These are phyloP conservation scores for Epistrophella euchroma DNA, from an alignment of 2,888 invertebrate species.

Conservation along the genomic window DNA sequence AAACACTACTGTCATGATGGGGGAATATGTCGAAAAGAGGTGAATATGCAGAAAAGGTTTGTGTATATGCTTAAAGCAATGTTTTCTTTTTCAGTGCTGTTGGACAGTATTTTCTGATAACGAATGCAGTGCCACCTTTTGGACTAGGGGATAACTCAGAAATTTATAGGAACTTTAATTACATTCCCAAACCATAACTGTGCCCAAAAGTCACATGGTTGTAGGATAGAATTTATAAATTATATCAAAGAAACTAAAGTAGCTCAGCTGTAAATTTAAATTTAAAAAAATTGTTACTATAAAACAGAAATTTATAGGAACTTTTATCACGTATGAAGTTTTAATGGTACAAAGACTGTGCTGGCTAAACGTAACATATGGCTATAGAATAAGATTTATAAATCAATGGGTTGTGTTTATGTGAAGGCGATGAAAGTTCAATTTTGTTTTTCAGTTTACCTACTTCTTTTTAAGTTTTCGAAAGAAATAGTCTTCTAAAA, in stretches of 20 bases:
- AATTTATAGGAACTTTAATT: conserved; percentile 15
- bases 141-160: conserved; percentile 75
- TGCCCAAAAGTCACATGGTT: background rate
- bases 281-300: background rate
- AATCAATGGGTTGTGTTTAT: too few relatives aligned
- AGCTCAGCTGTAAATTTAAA: background rate
- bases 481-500: too few relatives aligned
- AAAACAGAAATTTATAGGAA: too few relatives aligned
- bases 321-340: too few relatives aligned
- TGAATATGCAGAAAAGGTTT: conserved; percentile 63
- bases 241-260: background rate
- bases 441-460: too few relatives aligned
- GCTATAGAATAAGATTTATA: too few relatives aligned
- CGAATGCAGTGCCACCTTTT: conserved; percentile 81
- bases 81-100: conserved; percentile 77
- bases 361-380: too few relatives aligned
- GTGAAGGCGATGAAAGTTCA: too few relatives aligned
- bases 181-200: background rate
- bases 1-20: conserved; percentile 80
- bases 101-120: conserved; percentile 80
- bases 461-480: too few relatives aligned
- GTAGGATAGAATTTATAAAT: background rate
- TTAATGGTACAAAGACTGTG: too few relatives aligned
- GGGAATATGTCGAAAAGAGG: conserved; percentile 80
- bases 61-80: conserved; percentile 15